Base-by-base conservation (phyloP, 2,888 invertebrate genomes). In the Steromphala cineraria region DNA sequence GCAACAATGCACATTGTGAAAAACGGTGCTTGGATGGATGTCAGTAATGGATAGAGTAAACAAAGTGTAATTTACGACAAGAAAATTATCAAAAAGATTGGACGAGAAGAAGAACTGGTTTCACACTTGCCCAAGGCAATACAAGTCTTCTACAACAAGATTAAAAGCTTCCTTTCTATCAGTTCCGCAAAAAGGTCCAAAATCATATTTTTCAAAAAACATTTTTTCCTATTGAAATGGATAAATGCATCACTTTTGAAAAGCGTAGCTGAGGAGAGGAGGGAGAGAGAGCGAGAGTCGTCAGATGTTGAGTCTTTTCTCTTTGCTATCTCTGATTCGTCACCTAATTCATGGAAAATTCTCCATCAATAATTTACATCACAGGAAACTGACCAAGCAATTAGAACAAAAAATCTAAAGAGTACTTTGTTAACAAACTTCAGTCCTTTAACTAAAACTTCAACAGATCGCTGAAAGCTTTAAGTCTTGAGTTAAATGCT, bases 161-260 rank as follows among this genome's bases (percentile, higher is more conserved):
- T 40, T 71, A 40, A 71, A 71, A 71, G 71, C 36, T 36, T 36
- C 19, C 71, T 71, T 71, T 71, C 71, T 71, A 31, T 17, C 36
- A 71, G 71, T 71, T 71, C 71, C 40, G 40, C 17, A 71, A 31
- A 71, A 71, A 40, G 71, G 71, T 71, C 71, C 71, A 71, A 71
- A 71, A 71, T 71, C 71, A 71, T 71, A 71, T 40, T 71, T 62
- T 62, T 71, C 36, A 31, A 71, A 28, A 28, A 71, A 71, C 71
- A 17, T 28, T 71, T 71, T 36, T 71, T 71, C 36, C 28, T 71
- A 24, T 19, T n/a, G 71, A 71, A 71, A 71, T 71, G 31, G 71
- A 31, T 71, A 71, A 71, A 71, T 71, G 31, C 71, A 71, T 71
- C 71, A 71, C n/a, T 71, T 71, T 40, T 71, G 71, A 71, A 71